Conservation (phyloP, 2,888 invertebrate genomes). For the Tethea ocularis region DNA sequence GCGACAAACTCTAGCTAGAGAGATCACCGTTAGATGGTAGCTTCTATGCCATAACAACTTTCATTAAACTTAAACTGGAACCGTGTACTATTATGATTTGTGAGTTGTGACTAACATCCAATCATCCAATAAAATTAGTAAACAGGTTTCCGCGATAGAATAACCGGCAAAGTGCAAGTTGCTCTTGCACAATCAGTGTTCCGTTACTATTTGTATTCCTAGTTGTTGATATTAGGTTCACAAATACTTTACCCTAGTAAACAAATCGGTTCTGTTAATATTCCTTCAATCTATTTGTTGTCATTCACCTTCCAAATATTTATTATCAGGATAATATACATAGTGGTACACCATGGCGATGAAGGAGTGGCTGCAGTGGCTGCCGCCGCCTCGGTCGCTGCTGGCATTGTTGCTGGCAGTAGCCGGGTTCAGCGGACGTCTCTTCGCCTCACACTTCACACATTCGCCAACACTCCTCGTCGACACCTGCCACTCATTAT, state of each 20-base stretch:
- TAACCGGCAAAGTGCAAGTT: conserved; percentile 5
- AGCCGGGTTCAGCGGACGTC: conserved; percentile 91
- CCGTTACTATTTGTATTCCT: no score
- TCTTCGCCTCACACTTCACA: conserved; percentile 94
- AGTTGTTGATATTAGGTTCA: no score
- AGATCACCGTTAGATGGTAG: conserved; percentile 37
- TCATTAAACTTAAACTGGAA: conserved; percentile 39
- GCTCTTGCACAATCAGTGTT: no score
- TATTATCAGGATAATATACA: background rate
- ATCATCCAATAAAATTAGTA: conserved; percentile 15
- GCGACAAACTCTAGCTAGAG: conserved; percentile 18
- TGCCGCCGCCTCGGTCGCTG: conserved; percentile 89
- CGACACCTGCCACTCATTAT: conserved; percentile 97
- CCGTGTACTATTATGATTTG: conserved; percentile 20
- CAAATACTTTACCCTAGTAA: no score
- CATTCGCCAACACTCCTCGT: conserved; percentile 96
- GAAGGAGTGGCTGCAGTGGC: conserved; percentile 89
- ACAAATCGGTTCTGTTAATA: no score
- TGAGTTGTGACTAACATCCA: no score
- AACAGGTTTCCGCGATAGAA: conserved; percentile 34
- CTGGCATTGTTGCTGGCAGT: conserved; percentile 89
- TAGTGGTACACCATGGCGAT: conserved; percentile 85
- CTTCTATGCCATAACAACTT: conserved; percentile 40
- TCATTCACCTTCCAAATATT: background rate
- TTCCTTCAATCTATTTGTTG: no score